Evolutionary conservation across 2,797 vertebrate species (phyloP), one percentile per base, ranked within the genome.

Genomic region (Leuciscus waleckii): DNA sequence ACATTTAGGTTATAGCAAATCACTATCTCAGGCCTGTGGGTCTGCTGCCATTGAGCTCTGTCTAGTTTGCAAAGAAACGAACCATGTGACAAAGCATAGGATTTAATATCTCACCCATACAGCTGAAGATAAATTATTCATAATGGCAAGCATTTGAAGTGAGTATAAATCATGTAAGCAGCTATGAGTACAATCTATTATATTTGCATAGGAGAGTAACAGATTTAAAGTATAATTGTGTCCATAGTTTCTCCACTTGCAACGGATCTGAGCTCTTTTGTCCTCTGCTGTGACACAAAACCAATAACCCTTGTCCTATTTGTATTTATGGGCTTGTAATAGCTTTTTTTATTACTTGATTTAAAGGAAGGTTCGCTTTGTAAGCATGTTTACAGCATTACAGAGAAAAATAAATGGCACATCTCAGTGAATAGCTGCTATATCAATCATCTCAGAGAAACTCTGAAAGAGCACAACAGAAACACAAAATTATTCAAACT

Each of bases 241-340:
- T 74, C 39, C 39, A 21, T 61, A 8, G 63, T 74, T 78, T 75
- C 73, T 86, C n/a, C 32, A 73, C 68, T 68, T 74, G 75, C 51
- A 14, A 43, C 51, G 21, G n/a, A 84, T 77, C 67, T 41, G 43
- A 43, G 67, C 63, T 84, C 49, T 26, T 79, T 54, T 51, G 29
- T 63, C 54, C 70, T 78, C 74, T 7, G 9, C 70, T 41, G 61
- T 84, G 77, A 87, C 82, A 85, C 79, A 87, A 85, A 84, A 78
- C 65, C 79, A 85, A 81, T 84, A 87, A 49, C 77, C 39, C 32
- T 61, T 84, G 81, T 69, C 49, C 49, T 84, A 85, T 71, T 77
- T 81, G 82, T 73, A 56, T 87, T 81, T 82, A 79, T 87, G 68
- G 56, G 51, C n/a, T 65, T 82, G 58, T 70, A 81, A 87, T 86